A percentile compares a stretch with the other conserved stretches of the same genome.
phyloP scores from a whole-genome alignment of 30 jellyfish, hydroid and myxozoan genomes.

The Pseudorhiza aurosa region DNA sequence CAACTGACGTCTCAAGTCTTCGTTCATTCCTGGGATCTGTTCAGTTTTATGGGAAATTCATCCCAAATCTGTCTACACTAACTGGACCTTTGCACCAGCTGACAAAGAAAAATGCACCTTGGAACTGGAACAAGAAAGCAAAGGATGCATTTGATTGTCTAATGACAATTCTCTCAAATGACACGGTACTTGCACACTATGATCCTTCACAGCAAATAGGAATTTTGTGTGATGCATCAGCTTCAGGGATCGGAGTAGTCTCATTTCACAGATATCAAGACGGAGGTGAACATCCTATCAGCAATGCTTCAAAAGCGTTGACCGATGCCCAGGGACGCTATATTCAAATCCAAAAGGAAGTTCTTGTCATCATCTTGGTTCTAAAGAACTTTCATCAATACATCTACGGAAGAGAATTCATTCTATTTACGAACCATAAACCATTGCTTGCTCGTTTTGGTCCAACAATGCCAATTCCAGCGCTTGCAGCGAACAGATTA shows the following conservation, averaged over 20 bases:
- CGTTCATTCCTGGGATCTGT: conserved; percentile 23
- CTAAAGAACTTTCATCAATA: too few relatives aligned
- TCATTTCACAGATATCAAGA: conserved; percentile 28
- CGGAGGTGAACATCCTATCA: conserved; percentile 57
- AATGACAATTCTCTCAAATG: conserved; percentile 15
- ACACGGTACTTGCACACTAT: conserved; percentile 56
- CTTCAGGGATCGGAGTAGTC: conserved; percentile 35
- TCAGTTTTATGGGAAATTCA: conserved; percentile 7
- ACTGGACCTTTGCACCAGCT: conserved; percentile 2
- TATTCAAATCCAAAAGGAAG: conserved; percentile 40
- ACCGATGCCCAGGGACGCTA: conserved; percentile 36
- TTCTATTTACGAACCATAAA: too few relatives aligned
- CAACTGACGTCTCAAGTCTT: background rate
- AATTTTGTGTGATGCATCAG: conserved; percentile 38
- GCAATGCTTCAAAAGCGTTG: conserved; percentile 27
- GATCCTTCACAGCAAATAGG: conserved; percentile 45
- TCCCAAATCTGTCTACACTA: conserved; percentile 8
- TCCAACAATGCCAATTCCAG: too few relatives aligned
- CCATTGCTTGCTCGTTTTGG: too few relatives aligned
- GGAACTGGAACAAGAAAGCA: conserved; percentile 37
- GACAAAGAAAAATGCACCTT: conserved; percentile 6
- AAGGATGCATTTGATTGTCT: conserved; percentile 25
- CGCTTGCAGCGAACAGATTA: too few relatives aligned
- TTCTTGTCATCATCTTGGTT: conserved; percentile 17
- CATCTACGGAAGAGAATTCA: too few relatives aligned